Percentiles rank a stretch among this genome's conserved stretches.
phyloP scores from a whole-genome alignment of 2,888 invertebrate genomes.

The Tiphia femorata region DNA sequence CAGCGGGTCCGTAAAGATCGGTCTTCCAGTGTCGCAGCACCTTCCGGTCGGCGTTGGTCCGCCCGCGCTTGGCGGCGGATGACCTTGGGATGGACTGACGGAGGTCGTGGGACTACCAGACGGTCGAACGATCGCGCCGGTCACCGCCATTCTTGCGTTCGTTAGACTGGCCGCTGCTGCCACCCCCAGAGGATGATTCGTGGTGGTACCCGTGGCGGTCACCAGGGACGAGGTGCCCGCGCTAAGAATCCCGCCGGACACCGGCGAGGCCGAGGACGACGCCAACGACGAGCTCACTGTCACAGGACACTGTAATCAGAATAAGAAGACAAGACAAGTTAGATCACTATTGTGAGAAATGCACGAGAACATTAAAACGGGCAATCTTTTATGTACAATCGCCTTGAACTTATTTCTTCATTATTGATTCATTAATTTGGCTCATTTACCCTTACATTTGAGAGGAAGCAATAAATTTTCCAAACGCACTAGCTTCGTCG shows the following conservation, averaged over 20 bases:
- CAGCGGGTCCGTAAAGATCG: constrained; percentile 90
- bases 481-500: no score
- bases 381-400: no score
- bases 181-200: constrained; percentile 54
- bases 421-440: no score
- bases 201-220: constrained; percentile 52
- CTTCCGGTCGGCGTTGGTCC: constrained; percentile 71
- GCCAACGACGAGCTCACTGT: constrained; percentile 64
- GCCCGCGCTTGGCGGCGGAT: constrained; percentile 70
- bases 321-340: background rate
- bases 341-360: no score
- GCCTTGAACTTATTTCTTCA: no score
- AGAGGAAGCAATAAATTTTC: no score
- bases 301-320: constrained; percentile 64
- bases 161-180: constrained; percentile 55
- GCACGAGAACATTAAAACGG: no score
- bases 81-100: constrained; percentile 71
- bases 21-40: constrained; percentile 93
- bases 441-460: no score
- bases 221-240: constrained; percentile 54
- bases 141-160: constrained; percentile 69
- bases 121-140: constrained; percentile 71
- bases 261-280: constrained; percentile 63
- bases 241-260: constrained; percentile 53
- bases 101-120: constrained; percentile 71